Percentiles rank a stretch among this genome's conserved stretches.
Conservation (phyloP, 2,113 vertebrate species). For the Romanogobio albipinnatus region DNA sequence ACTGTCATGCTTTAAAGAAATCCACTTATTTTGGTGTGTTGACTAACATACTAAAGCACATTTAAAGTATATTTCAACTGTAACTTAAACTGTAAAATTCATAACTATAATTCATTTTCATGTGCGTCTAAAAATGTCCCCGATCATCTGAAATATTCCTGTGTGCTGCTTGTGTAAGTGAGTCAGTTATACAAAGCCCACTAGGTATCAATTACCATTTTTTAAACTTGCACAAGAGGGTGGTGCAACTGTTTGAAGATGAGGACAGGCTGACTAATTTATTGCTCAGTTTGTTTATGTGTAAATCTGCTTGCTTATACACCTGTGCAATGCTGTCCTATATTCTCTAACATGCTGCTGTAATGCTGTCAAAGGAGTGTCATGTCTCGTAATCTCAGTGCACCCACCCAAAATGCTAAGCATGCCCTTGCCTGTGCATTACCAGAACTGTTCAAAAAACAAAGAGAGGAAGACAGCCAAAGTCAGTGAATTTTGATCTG, state of each 20-base stretch:
- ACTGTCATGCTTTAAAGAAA: too few species aligned
- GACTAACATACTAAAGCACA: not conserved
- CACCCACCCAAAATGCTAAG: conserved; percentile 22
- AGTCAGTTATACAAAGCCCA: not conserved
- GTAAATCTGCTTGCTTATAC: conserved; percentile 17
- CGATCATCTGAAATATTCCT: not conserved
- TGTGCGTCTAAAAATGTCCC: not conserved
- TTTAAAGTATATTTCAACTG: not conserved
- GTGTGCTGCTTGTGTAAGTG: not conserved
- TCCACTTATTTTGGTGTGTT: not conserved
- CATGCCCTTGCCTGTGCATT: conserved; percentile 24
- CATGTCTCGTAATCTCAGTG: not conserved
- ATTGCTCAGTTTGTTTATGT: conserved; percentile 29
- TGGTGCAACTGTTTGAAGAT: not conserved
- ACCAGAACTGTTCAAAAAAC: not conserved
- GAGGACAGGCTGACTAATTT: conserved; percentile 11
- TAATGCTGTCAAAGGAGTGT: conserved; percentile 26
- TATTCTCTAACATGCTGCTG: not conserved
- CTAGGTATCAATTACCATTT: not conserved
- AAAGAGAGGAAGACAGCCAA: not conserved
- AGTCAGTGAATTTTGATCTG: conserved; percentile 5
- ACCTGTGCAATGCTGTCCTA: conserved; percentile 9
- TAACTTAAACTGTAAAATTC: not conserved
- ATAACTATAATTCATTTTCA: not conserved
- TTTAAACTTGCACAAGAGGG: conserved; percentile 31